Evolutionary conservation across 2,888 invertebrate genomes (phyloP).

Genomic region (Amphipyra berbera): DNA sequence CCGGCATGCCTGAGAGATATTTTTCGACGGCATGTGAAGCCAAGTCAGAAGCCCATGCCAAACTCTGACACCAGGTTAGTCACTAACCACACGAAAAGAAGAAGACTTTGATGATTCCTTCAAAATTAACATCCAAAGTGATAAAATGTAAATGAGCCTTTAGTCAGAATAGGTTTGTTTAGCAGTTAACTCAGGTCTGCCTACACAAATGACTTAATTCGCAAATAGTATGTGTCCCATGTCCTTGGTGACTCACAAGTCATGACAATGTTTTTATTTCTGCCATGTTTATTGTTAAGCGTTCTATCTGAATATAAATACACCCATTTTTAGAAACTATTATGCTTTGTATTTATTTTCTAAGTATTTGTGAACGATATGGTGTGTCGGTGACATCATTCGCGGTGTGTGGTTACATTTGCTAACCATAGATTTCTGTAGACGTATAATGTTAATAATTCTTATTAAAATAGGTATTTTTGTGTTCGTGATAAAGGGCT

Average conservation of each 20-base stretch:
- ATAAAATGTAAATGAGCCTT: no score
- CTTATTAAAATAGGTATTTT: no score
- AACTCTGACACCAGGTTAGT: no score
- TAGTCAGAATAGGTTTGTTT: constrained; percentile 29
- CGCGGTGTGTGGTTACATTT: constrained; percentile 35
- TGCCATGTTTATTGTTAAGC: constrained; percentile 45
- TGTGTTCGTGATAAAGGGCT: no score
- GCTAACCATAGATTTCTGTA: neutral
- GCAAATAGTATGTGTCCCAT: constrained; percentile 31
- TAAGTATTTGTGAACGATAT: constrained; percentile 46
- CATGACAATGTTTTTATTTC: constrained; percentile 37
- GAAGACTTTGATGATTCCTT: no score
- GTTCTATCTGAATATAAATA: constrained; percentile 50
- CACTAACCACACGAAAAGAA: no score
- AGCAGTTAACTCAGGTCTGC: constrained; percentile 54
- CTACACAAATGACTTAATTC: constrained; percentile 63
- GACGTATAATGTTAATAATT: no score
- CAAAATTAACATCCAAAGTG: no score
- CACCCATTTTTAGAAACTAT: constrained; percentile 55
- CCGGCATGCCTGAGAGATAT: no score
- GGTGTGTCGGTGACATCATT: constrained; percentile 49
- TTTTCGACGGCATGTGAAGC: no score
- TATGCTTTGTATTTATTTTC: constrained; percentile 47
- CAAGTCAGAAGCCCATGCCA: no score
- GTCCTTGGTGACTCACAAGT: constrained; percentile 47